Conservation (phyloP, 2,888 invertebrate species). For the Drosophila lutescens region DNA sequence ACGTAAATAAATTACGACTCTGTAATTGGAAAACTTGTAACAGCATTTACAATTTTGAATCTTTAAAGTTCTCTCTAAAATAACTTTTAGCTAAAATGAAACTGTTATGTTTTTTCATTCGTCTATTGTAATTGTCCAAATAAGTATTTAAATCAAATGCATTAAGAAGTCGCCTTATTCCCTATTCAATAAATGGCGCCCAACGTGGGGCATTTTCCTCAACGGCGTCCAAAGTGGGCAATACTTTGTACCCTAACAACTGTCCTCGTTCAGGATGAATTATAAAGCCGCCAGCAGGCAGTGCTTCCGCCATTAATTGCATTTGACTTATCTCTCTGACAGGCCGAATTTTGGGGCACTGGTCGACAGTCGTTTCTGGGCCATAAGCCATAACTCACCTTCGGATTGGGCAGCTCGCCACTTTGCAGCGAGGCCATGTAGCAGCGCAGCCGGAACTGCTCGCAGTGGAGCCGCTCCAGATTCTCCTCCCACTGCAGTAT, state of each 20-base stretch:
- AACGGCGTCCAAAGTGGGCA: slow-evolving; percentile 20
- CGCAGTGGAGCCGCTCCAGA: slow-evolving; percentile 97
- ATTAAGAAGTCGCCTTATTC: too few relatives aligned
- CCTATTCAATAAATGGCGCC: not conserved
- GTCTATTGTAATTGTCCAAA: too few relatives aligned
- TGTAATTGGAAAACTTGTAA: not conserved
- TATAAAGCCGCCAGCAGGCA: slow-evolving; percentile 17
- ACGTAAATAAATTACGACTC: not conserved
- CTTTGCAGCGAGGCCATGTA: slow-evolving; percentile 98
- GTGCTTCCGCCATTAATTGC: slow-evolving; percentile 35
- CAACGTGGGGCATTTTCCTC: not conserved
- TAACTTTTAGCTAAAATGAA: not conserved
- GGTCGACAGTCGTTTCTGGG: slow-evolving; percentile 2
- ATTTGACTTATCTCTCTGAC: slow-evolving; percentile 34
- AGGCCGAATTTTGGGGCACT: slow-evolving; percentile 19
- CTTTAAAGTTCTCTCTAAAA: not conserved
- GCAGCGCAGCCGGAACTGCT: slow-evolving; percentile 97
- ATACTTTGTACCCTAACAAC: slow-evolving; percentile 24
- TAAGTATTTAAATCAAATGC: too few relatives aligned
- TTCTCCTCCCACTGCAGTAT: slow-evolving; percentile 99
- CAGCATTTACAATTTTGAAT: not conserved
- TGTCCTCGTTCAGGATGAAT: slow-evolving; percentile 6
- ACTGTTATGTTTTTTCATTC: not conserved
- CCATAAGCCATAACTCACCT: slow-evolving; percentile 87
- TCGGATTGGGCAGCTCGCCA: slow-evolving; percentile 98